Percentiles rank a stretch among this genome's conserved stretches.
phyloP scores from a whole-genome alignment of 2,113 vertebrate genomes.

The Mixornis gularis region DNA sequence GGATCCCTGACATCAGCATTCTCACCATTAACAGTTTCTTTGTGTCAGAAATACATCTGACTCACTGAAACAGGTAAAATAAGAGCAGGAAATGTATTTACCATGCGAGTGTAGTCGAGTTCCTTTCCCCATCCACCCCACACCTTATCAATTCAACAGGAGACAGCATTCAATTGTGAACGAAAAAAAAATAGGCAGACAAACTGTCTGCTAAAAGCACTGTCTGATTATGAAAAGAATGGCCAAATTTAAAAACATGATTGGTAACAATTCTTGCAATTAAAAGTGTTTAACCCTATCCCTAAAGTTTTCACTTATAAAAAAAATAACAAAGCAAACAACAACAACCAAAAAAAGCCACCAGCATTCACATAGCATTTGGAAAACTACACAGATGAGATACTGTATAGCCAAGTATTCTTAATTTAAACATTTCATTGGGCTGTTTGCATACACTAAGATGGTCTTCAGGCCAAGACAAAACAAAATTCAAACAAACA shows the following conservation, averaged over 20 bases:
- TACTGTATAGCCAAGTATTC: neutral
- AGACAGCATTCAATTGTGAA: neutral
- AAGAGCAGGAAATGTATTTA: neutral
- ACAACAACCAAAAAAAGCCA: no score
- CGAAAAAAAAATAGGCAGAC: neutral
- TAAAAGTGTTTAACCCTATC: neutral
- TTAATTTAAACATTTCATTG: neutral
- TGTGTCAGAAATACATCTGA: neutral
- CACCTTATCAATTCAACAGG: neutral
- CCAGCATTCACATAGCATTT: neutral
- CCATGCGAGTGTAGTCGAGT: accelerated
- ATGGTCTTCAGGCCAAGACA: neutral
- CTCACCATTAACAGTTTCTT: neutral
- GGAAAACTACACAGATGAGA: neutral
- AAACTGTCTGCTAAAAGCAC: neutral
- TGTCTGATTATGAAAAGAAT: neutral
- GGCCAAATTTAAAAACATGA: neutral
- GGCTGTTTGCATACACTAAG: neutral
- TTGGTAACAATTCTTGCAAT: neutral
- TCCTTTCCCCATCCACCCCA: neutral
- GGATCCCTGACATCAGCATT: neutral
- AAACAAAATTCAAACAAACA: neutral
- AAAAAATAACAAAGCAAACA: neutral
- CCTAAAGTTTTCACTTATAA: neutral
- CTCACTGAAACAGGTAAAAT: neutral